Base-by-base conservation (phyloP, 1,140 invertebrate species). In the Melipona quadrifasciata region DNA sequence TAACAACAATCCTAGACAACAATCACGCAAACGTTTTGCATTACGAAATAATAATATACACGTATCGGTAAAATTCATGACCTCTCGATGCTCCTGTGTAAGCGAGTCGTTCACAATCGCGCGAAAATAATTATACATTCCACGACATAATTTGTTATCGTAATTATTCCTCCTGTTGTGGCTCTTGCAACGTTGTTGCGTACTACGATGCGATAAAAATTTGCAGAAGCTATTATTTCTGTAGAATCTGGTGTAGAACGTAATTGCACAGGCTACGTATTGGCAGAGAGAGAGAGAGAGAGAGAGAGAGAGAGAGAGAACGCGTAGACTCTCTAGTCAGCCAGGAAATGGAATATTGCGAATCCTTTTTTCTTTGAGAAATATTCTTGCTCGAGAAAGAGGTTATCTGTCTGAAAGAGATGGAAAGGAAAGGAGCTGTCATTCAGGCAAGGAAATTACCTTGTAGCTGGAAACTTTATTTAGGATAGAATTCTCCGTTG, bases 161-260 rank as follows among this genome's bases (percentile, higher is more conserved):
- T 53, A 53, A 76, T 51, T 31, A 34, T 78, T 78, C 58, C 17
- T 70, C 61, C 70, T 58, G 0, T 17, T 12, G 4, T 47, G 12
- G 16, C 47, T 57, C 31, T 24, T 47, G 19, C 17, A 27, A 31
- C 24, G 27, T 21, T 79, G 39, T 4, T n/a, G 34, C 17, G 6
- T 34, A 27, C n/a, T 68, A 47, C 17, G n/a, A 57, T 70, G 64
- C 34, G 70, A 68, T 77, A 58, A 47, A 74, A 75, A 82, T 67
- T 75, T 34, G 27, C 58, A 21, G 27, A 67, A 76, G 34, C 31
- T 58, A 82, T 76, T 82, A 76, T 76, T 76, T 67, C 73, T 53
- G 31, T 82, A 67, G 14, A 70, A 82, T 82, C 51, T 68, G 24
- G 10, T 47, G 24, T 68, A 27, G 71, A 34, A 5, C 65, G 70